phyloP scores from a whole-genome alignment of 2,113 vertebrate species.

The Pelodiscus sinensis region DNA sequence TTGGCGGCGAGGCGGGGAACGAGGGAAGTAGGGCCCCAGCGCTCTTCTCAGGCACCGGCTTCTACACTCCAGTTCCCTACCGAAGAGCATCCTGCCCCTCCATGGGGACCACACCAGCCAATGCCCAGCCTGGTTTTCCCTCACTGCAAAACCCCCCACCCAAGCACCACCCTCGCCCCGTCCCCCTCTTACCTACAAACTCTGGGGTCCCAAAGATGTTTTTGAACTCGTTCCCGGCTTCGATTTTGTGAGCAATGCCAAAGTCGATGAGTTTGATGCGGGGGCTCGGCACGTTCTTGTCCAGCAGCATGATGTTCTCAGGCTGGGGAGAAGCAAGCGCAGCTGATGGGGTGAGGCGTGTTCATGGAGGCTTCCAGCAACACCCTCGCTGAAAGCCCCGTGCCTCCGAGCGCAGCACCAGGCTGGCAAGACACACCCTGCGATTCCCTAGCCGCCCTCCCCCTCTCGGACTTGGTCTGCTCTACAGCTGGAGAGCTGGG shows the following conservation, averaged over 20 bases:
- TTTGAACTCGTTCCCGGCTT: slow-evolving; percentile 96
- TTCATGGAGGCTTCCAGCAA: rapidly evolving
- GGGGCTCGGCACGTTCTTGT: slow-evolving; percentile 92
- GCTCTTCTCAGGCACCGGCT: no score
- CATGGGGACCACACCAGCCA: no score
- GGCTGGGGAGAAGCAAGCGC: slow-evolving; percentile 76
- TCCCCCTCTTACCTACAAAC: slow-evolving; percentile 87
- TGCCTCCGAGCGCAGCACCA: not conserved
- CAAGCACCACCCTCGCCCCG: rapidly evolving
- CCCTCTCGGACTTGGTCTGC: no score
- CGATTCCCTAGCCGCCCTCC: not conserved
- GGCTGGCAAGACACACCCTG: not conserved
- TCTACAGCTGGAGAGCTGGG: no score
- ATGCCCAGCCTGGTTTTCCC: no score
- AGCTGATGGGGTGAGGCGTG: rapidly evolving
- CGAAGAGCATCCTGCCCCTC: no score
- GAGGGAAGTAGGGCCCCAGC: no score
- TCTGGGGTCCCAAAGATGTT: slow-evolving; percentile 98
- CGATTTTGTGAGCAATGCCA: slow-evolving; percentile 96
- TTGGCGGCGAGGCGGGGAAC: no score
- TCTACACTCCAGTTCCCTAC: no score
- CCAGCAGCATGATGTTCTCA: slow-evolving; percentile 97
- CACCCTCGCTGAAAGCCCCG: rapidly evolving
- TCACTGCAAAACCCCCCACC: not conserved
- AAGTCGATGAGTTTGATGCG: slow-evolving; percentile 98